Conservation (phyloP, 2,888 invertebrate genomes). For the Macrophya alboannulata region DNA sequence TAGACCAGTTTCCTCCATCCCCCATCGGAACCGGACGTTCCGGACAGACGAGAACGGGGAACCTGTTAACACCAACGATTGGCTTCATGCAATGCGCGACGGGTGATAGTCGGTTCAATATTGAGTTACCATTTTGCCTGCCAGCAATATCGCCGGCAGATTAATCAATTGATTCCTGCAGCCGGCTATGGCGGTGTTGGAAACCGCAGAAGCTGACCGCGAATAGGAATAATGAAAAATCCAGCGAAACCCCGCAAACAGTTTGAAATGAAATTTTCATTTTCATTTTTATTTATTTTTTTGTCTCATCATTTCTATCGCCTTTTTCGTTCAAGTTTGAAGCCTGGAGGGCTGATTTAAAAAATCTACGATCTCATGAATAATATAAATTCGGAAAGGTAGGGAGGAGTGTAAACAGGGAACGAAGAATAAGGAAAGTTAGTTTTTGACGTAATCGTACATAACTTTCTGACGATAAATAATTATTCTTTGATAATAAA, state of each 20-base stretch:
- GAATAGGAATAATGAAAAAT: not conserved
- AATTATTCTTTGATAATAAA: constrained; percentile 46
- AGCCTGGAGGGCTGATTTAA: not conserved
- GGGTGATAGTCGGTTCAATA: constrained; percentile 44
- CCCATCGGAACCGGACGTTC: constrained; percentile 63
- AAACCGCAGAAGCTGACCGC: constrained; percentile 9
- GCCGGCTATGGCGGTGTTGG: constrained; percentile 23
- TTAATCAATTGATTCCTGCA: constrained; percentile 47
- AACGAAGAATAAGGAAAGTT: constrained; percentile 2
- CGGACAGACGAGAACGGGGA: constrained; percentile 65
- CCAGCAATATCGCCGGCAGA: constrained; percentile 38
- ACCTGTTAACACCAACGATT: constrained; percentile 65
- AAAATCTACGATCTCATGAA: not conserved
- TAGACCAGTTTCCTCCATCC: constrained; percentile 27
- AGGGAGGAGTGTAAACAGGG: not conserved
- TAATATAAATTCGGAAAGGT: not conserved
- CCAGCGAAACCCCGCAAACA: not conserved
- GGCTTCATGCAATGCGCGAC: constrained; percentile 32
- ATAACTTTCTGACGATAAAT: constrained; percentile 36
- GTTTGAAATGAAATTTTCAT: not conserved
- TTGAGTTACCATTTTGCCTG: constrained; percentile 49
- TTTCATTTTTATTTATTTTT: not conserved
- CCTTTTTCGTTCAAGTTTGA: not conserved
- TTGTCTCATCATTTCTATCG: not conserved
- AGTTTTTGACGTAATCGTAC: constrained; percentile 28